These are phyloP conservation scores for Hestina assimilis DNA, from an alignment of 1,140 invertebrate species.

Conservation along the genomic window DNA sequence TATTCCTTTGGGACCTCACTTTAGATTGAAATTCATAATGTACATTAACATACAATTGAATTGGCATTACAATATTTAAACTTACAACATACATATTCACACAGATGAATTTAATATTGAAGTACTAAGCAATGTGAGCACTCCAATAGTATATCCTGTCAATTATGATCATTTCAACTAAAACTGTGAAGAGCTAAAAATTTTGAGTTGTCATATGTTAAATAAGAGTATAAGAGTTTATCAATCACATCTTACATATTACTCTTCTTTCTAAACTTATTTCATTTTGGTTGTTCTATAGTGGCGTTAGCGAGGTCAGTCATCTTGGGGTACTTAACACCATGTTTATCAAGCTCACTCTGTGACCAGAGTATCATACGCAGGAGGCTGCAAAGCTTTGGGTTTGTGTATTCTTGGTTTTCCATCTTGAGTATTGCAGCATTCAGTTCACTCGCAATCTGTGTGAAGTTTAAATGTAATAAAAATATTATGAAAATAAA, in stretches of 20 bases:
- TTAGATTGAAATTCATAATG: no score
- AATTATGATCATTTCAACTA: no score
- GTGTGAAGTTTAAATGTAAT: slow-evolving; percentile 27
- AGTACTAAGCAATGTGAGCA: no score
- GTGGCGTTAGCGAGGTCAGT: slow-evolving; percentile 90
- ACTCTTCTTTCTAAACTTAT: slow-evolving; percentile 17
- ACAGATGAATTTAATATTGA: no score
- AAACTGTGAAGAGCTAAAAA: no score
- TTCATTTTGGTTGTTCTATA: slow-evolving; percentile 87
- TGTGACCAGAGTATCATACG: slow-evolving; percentile 97
- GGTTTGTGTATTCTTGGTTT: slow-evolving; percentile 92
- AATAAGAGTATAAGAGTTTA: slow-evolving; percentile 6
- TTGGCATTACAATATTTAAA: no score
- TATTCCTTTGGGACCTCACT: no score
- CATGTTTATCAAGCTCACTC: slow-evolving; percentile 95
- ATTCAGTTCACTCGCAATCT: slow-evolving; percentile 98
- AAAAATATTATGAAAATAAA: background rate
- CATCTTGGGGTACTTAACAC: slow-evolving; percentile 96
- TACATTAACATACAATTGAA: no score
- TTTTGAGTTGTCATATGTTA: background rate
- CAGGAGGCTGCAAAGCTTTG: slow-evolving; percentile 93
- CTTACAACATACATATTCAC: no score
- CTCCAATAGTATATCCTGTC: no score
- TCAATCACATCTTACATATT: slow-evolving; percentile 24
- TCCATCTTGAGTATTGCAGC: slow-evolving; percentile 96